Conservation (phyloP, 2,797 vertebrate genomes). For the Mionectes olivaceus region DNA sequence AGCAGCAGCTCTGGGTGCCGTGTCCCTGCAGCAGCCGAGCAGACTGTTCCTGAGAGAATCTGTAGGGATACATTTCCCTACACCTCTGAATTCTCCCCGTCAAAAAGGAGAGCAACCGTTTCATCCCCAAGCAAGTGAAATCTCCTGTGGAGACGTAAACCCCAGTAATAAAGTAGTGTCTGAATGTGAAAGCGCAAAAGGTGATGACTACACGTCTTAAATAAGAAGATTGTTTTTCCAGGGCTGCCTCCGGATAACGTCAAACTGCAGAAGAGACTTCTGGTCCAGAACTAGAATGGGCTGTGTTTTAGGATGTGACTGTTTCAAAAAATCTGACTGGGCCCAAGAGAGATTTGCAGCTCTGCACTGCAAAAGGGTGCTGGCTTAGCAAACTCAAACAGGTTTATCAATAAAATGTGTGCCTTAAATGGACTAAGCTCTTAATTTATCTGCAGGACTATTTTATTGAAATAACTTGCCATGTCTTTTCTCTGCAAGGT, state of each 20-base stretch:
- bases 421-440: constrained; percentile 42
- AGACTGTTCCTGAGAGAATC: background rate
- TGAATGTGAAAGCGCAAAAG: background rate
- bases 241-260: background rate
- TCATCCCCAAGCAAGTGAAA: background rate
- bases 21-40: background rate
- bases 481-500: background rate
- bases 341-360: background rate
- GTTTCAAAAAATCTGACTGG: background rate
- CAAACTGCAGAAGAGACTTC: background rate
- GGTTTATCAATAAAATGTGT: constrained; percentile 17
- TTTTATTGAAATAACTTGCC: background rate
- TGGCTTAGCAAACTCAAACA: background rate
- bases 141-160: background rate
- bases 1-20: accelerated
- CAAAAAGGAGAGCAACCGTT: background rate
- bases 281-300: background rate
- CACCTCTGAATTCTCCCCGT: accelerated
- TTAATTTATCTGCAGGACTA: background rate
- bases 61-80: background rate
- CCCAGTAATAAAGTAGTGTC: background rate
- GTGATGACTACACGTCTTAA: background rate
- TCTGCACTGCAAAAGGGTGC: background rate
- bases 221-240: background rate
- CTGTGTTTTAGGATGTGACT: background rate